Base-by-base conservation (phyloP, 2,113 vertebrate species). In the Mastomys coucha region DNA sequence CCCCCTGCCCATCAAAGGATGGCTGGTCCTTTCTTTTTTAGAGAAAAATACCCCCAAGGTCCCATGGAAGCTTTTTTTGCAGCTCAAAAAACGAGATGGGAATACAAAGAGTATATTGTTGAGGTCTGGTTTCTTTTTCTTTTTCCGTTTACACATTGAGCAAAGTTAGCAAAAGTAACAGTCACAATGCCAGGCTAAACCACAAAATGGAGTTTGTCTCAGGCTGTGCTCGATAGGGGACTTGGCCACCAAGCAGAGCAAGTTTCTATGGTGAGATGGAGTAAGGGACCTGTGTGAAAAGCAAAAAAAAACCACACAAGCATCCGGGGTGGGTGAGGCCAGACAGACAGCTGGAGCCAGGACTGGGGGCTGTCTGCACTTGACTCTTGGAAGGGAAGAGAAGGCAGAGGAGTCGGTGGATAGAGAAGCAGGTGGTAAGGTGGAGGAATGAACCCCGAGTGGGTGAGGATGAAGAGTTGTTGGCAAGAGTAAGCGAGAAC, bases 161-260 rank as follows among this genome's bases (percentile, higher is more conserved):
- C 73, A 73, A 89, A n/a, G 26, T 86, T 6, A 81, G 36, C 36
- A 65, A 88, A 88, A 19, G 51, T 63, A 67, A 49, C 9, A 42
- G 76, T 42, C 53, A 24, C 33, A 39, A 33, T 42, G 49, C 36
- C 24, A 36, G 20, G 12, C 70, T 76, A 73, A 63, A 9, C 36
- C 45, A 60, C 45, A 12, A n/a, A 33, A 28, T n/a, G 26, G 14
- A 13, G n/a, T 51, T 72, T 92, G 70, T 76, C 87, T 72, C 92
- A n/a, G 4, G 2, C 89, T 13, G 26, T 56, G 60, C 91, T n/a
- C 5, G 77, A 16, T 24, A 69, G 0, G 17, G 17, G 45, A 67
- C 51, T n/a, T 11, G 67, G 7, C n/a, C 1, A 8, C 63, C n/a
- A 33, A 0, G 19, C 1, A 22, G 7, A 49, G 72, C 3, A 58